phyloP scores from a whole-genome alignment of 2,888 invertebrate genomes.

The Tachina grossa region DNA sequence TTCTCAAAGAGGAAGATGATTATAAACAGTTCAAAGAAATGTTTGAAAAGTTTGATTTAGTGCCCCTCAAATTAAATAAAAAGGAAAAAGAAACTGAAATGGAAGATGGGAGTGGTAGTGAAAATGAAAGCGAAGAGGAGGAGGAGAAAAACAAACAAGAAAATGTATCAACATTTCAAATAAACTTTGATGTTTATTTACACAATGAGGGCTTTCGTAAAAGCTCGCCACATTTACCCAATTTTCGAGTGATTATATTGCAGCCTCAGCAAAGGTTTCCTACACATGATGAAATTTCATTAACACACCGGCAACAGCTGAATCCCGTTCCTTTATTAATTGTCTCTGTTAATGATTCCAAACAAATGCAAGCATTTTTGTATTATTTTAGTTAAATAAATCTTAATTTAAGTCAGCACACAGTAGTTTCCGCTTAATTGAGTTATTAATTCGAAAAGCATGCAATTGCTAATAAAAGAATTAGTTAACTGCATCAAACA shows the following conservation, averaged over 20 bases:
- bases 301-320: conserved; percentile 75
- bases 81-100: background rate
- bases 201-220: conserved; percentile 78
- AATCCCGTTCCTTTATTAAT: conserved; percentile 77
- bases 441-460: background rate
- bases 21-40: conserved; percentile 75
- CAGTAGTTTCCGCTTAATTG: too few species aligned
- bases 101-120: conserved; percentile 9
- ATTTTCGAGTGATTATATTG: conserved; percentile 78
- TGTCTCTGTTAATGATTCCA: conserved; percentile 81
- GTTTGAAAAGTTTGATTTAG: conserved; percentile 78
- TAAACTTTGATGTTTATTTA: conserved; percentile 79
- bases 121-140: background rate
- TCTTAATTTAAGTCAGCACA: background rate
- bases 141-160: background rate
- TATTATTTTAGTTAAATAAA: conserved; percentile 78
- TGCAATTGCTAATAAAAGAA: too few species aligned
- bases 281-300: conserved; percentile 76
- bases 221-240: conserved; percentile 77
- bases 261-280: conserved; percentile 76
- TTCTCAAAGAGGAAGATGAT: conserved; percentile 75
- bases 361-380: conserved; percentile 81
- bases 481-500: too few species aligned
- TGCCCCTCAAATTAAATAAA: conserved; percentile 71
- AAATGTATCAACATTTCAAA: conserved; percentile 38